phyloP scores from a whole-genome alignment of 2,113 vertebrate genomes.

The Triplophysa rosa region DNA sequence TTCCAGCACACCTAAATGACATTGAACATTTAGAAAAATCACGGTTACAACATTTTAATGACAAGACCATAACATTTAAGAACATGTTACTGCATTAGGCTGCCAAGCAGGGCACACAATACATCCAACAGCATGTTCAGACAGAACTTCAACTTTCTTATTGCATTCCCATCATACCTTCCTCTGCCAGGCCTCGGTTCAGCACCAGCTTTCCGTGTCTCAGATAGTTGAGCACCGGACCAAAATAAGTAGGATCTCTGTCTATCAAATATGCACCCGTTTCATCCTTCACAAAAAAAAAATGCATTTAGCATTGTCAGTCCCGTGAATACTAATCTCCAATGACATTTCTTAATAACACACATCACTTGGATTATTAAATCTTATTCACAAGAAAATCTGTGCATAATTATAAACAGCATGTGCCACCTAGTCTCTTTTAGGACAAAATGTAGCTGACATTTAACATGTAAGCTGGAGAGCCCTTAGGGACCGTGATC shows the following conservation, averaged over 20 bases:
- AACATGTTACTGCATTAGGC: not conserved
- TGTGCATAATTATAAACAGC: not conserved
- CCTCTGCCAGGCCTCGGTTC: constrained; percentile 95
- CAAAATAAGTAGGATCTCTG: constrained; percentile 97
- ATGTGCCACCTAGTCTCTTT: not conserved
- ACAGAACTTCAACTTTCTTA: not conserved
- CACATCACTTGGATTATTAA: not conserved
- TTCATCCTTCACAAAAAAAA: constrained; percentile 80
- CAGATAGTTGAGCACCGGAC: constrained; percentile 96
- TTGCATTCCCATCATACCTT: constrained; percentile 77
- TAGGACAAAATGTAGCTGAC: constrained; percentile 6
- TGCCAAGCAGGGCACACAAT: not conserved
- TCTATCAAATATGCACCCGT: constrained; percentile 98
- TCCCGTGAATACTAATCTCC: not conserved
- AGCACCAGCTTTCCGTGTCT: constrained; percentile 97
- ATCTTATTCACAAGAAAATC: not conserved
- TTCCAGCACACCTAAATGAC: constrained; percentile 86
- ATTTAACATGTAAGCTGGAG: constrained; percentile 23
- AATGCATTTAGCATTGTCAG: not conserved
- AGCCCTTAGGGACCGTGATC: constrained; percentile 30
- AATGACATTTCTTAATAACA: not conserved
- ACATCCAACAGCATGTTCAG: not conserved
- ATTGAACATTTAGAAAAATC: constrained; percentile 2
- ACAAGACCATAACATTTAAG: not conserved
- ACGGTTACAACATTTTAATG: not conserved